A percentile compares a stretch with the other conserved stretches of the same genome.
Evolutionary conservation across 2,113 vertebrate species (phyloP).

Genomic region (Monopterus albus): DNA sequence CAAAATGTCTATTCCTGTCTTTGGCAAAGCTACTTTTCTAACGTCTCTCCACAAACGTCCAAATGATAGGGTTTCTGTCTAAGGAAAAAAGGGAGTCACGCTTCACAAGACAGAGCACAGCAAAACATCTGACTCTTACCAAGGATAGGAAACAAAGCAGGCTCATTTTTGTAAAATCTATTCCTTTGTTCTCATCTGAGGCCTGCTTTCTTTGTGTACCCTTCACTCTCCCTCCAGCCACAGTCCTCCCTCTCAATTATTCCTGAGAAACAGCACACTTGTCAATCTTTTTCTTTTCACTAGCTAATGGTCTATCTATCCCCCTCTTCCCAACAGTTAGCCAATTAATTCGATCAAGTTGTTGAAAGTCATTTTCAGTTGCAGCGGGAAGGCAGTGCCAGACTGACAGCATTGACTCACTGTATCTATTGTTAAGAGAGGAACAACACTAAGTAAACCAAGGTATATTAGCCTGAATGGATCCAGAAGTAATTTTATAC

Average conservation of each 20-base stretch:
- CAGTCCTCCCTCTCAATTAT: constrained; percentile 65
- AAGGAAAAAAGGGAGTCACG: constrained; percentile 59
- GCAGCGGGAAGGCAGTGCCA: constrained; percentile 41
- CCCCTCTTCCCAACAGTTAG: constrained; percentile 57
- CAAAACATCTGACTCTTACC: constrained; percentile 68
- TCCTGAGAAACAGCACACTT: constrained; percentile 56
- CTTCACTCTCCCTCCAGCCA: constrained; percentile 53
- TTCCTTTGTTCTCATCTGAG: constrained; percentile 55
- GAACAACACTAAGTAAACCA: constrained; percentile 33
- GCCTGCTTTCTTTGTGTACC: constrained; percentile 59
- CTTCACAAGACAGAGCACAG: constrained; percentile 63
- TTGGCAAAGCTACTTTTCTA: constrained; percentile 53
- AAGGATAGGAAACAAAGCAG: constrained; percentile 63
- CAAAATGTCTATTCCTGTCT: constrained; percentile 71
- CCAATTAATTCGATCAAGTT: constrained; percentile 76
- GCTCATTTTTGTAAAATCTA: constrained; percentile 58
- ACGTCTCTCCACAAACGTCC: constrained; percentile 67
- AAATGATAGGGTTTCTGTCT: constrained; percentile 75
- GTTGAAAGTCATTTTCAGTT: constrained; percentile 70
- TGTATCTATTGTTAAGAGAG: constrained; percentile 51
- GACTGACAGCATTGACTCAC: constrained; percentile 56
- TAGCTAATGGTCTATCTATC: constrained; percentile 69
- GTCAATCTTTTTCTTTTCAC: constrained; percentile 72
- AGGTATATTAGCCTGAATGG: constrained; percentile 54
- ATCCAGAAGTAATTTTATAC: constrained; percentile 63